Evolutionary conservation across 2,888 invertebrate species (phyloP).

Genomic region (Eristalinus aeneus): DNA sequence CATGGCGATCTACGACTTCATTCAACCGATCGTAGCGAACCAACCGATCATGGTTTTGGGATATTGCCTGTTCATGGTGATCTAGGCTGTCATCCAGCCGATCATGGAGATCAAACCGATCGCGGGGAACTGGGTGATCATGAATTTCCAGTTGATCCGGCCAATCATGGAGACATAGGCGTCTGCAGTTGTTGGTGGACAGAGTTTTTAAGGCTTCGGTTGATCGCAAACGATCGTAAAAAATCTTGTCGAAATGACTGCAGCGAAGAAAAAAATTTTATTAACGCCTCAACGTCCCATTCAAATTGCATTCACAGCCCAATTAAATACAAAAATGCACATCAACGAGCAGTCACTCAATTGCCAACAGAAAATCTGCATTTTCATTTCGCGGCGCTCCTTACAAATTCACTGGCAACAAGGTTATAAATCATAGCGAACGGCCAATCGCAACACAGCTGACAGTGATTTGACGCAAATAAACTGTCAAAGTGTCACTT

Average conservation of each 20-base stretch:
- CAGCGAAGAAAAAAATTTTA: too few relatives aligned
- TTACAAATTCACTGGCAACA: background rate
- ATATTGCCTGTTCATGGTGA: too few relatives aligned
- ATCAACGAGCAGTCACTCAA: background rate
- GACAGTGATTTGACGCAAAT: conserved; percentile 28
- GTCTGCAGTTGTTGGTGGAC: too few relatives aligned
- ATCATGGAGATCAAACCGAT: background rate
- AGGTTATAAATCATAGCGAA: background rate
- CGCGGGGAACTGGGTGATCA: background rate
- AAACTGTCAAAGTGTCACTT: conserved; percentile 45
- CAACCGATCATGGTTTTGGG: too few relatives aligned
- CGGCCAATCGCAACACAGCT: conserved; percentile 3
- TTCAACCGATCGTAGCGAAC: background rate
- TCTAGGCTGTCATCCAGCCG: too few relatives aligned
- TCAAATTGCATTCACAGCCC: too few relatives aligned
- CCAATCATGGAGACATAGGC: background rate
- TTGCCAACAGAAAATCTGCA: background rate
- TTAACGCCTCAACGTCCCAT: too few relatives aligned
- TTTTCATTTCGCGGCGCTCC: background rate
- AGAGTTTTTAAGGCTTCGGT: too few relatives aligned
- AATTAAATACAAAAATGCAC: too few relatives aligned
- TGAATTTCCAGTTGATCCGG: too few relatives aligned
- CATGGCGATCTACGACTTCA: background rate
- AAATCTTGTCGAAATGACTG: too few relatives aligned
- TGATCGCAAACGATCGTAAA: too few relatives aligned